Evolutionary conservation across 2,888 invertebrate species (phyloP).

Genomic region (Drepanosiphum platanoidis): DNA sequence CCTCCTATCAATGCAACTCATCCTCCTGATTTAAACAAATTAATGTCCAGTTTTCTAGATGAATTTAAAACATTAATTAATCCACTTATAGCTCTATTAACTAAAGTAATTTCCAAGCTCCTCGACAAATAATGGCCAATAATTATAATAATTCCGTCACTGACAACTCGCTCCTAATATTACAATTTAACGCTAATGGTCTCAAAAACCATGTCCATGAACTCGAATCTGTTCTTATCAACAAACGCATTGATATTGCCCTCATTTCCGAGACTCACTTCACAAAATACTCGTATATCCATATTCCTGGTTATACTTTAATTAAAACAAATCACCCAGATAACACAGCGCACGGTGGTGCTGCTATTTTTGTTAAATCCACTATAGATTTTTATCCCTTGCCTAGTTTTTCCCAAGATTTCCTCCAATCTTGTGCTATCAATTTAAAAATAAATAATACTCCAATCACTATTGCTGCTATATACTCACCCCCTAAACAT

Average conservation of each 20-base stretch:
- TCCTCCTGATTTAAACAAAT: not conserved
- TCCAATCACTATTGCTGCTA: conserved; percentile 1
- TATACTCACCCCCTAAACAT: conserved; percentile 6
- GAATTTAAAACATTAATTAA: too few relatives aligned
- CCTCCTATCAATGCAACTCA: conserved; percentile 16
- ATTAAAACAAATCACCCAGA: not conserved
- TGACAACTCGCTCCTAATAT: not conserved
- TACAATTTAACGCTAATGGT: not conserved
- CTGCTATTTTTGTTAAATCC: not conserved
- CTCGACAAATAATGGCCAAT: not conserved
- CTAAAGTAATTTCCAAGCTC: not conserved
- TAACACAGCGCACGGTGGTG: too few relatives aligned
- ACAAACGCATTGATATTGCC: too few relatives aligned
- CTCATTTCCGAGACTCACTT: not conserved
- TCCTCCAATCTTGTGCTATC: conserved; percentile 7
- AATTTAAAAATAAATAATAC: not conserved
- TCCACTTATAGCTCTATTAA: not conserved
- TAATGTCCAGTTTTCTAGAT: not conserved
- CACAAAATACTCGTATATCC: not conserved
- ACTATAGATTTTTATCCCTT: not conserved
- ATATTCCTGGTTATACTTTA: not conserved
- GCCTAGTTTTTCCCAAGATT: not conserved
- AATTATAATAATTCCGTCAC: conserved; percentile 16
- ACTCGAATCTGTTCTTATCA: not conserved
- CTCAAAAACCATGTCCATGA: conserved; percentile 2